Conservation (phyloP, 2,797 vertebrate genomes). For the Acanthurus tractus region DNA sequence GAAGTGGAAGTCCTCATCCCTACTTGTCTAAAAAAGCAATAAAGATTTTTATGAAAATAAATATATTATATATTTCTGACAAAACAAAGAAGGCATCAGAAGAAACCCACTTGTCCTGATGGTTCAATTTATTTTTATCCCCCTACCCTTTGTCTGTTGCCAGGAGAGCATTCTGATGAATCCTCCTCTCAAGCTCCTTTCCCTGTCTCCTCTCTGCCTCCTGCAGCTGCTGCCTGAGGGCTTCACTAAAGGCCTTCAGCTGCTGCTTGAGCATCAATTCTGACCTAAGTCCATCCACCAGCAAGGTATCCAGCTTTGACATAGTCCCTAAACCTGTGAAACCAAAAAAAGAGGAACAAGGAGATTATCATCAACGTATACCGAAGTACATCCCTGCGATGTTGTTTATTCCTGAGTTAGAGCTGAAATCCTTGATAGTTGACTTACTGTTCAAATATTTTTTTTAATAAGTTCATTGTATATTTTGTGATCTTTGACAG, state of each 20-base stretch:
- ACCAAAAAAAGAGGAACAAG: not conserved
- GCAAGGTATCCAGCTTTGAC: slow-evolving; percentile 75
- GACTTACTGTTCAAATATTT: no score
- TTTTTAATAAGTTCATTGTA: no score
- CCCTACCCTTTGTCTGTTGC: slow-evolving; percentile 51
- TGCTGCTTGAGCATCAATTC: slow-evolving; percentile 71
- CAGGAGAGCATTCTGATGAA: slow-evolving; percentile 77
- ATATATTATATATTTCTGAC: slow-evolving; percentile 4
- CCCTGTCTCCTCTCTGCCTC: slow-evolving; percentile 73
- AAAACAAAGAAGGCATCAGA: not conserved
- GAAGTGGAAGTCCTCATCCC: slow-evolving; percentile 81
- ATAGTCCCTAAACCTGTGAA: slow-evolving; percentile 48
- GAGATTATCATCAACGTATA: not conserved
- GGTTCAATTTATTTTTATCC: slow-evolving; percentile 67
- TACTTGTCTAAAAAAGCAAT: slow-evolving; percentile 43
- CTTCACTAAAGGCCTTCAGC: slow-evolving; percentile 73
- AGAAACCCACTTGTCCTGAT: slow-evolving; percentile 59
- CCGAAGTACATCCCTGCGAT: not conserved
- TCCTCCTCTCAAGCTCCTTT: slow-evolving; percentile 79
- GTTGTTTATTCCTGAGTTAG: not conserved
- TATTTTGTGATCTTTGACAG: no score
- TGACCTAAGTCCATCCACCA: slow-evolving; percentile 65
- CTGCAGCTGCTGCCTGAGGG: slow-evolving; percentile 77
- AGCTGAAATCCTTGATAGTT: no score
- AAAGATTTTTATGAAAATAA: not conserved